phyloP scores from a whole-genome alignment of 2,888 invertebrate genomes.

The Apamea monoglypha region DNA sequence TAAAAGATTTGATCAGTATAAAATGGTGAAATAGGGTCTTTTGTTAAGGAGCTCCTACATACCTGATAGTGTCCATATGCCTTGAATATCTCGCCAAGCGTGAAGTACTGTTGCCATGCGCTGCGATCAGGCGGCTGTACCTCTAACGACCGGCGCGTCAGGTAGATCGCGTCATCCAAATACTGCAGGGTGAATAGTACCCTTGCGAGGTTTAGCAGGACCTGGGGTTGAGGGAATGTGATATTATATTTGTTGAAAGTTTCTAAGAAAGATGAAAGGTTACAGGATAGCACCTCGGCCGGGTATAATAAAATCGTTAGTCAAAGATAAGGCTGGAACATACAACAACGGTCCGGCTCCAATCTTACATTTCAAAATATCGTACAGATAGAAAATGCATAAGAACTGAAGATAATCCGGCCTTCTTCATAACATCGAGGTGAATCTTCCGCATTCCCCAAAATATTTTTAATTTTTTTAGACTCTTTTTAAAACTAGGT shows the following conservation, averaged over 20 bases:
- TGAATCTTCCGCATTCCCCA: not conserved
- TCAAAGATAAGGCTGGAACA: not conserved
- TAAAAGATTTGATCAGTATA: not conserved
- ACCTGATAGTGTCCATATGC: slow-evolving; percentile 95
- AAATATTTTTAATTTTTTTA: not conserved
- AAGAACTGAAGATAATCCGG: not conserved
- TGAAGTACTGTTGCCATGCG: slow-evolving; percentile 98
- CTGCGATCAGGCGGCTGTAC: slow-evolving; percentile 96
- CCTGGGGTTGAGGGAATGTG: slow-evolving; percentile 76
- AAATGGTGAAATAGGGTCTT: not conserved
- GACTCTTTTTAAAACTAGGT: not conserved
- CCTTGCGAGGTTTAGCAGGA: slow-evolving; percentile 95
- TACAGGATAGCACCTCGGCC: not conserved
- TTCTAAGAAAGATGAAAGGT: not conserved
- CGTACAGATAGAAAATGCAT: not conserved
- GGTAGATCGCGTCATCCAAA: slow-evolving; percentile 96
- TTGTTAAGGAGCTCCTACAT: slow-evolving; percentile 3
- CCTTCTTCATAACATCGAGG: not conserved
- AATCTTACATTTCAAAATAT: not conserved
- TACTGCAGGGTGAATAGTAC: slow-evolving; percentile 96
- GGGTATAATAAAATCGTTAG: not conserved
- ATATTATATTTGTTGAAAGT: not conserved
- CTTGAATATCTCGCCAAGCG: slow-evolving; percentile 97
- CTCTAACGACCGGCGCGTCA: slow-evolving; percentile 95
- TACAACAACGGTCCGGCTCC: too few species aligned